These are phyloP conservation scores for Pelusios castaneus DNA, from an alignment of 2,113 vertebrate species.

Conservation along the genomic window DNA sequence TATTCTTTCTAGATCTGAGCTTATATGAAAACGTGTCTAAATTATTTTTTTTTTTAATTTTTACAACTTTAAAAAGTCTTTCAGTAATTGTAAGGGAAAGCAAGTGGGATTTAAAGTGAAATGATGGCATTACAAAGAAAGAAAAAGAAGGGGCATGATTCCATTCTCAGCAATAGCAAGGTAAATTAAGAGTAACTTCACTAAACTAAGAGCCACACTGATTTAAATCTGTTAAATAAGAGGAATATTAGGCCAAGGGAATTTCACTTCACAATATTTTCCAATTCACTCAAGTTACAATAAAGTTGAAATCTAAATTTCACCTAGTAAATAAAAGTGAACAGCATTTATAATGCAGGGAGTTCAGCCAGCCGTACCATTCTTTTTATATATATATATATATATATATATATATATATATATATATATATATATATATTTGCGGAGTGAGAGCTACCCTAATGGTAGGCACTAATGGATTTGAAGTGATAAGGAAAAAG, in stretches of 20 bases:
- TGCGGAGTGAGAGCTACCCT: conserved; percentile 21
- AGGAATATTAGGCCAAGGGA: not conserved
- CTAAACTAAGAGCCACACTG: rapidly evolving
- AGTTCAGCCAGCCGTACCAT: not conserved
- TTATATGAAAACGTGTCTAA: not conserved
- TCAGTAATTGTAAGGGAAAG: not conserved
- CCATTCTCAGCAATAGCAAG: not conserved
- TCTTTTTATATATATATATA: not conserved
- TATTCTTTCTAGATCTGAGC: not conserved
- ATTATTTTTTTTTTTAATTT: conserved; percentile 5
- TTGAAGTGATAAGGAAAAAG: conserved; percentile 73
- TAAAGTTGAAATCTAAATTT: not conserved
- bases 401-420: no score
- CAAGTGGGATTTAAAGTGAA: rapidly evolving
- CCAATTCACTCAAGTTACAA: not conserved
- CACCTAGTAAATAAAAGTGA: not conserved
- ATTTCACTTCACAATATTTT: not conserved
- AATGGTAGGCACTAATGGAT: conserved; percentile 70
- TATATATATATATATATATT: no score
- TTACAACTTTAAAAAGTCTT: not conserved
- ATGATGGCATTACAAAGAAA: not conserved
- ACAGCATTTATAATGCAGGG: not conserved
- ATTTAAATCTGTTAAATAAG: not conserved
- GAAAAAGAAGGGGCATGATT: not conserved
- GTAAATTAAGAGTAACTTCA: not conserved